phyloP scores from a whole-genome alignment of 2,888 invertebrate genomes.

The Sepioteuthis lessoniana region DNA sequence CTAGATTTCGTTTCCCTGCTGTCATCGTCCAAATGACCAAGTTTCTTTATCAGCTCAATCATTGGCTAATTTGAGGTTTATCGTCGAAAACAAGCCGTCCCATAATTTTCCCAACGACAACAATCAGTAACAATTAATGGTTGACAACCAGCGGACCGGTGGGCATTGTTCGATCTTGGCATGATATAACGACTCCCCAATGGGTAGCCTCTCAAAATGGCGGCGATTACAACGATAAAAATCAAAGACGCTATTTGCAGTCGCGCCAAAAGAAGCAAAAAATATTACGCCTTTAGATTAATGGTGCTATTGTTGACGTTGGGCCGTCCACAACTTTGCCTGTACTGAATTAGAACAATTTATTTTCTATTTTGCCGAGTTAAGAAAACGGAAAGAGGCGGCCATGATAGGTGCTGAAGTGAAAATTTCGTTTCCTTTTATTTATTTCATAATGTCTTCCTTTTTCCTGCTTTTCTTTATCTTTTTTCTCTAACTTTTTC shows the following conservation, averaged over 20 bases:
- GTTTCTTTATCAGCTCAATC: not conserved
- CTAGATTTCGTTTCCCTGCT: not conserved
- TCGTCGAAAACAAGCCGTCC: slow-evolving; percentile 12
- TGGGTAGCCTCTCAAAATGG: not conserved
- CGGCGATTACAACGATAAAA: not conserved
- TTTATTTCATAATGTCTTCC: not conserved
- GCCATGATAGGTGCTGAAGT: not conserved
- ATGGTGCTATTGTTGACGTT: not conserved
- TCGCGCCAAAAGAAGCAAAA: not conserved
- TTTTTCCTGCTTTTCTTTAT: too few relatives aligned
- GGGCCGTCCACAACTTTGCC: not conserved
- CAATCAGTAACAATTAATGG: not conserved
- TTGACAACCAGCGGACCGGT: not conserved
- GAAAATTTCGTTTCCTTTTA: not conserved
- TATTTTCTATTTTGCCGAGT: not conserved
- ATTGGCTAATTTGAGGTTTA: not conserved
- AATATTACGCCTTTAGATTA: not conserved
- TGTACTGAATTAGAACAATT: not conserved
- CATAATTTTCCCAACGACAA: not conserved
- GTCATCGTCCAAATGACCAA: not conserved
- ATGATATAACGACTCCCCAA: not conserved
- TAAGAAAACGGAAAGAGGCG: not conserved
- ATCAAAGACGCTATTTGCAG: not conserved
- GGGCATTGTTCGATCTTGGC: slow-evolving; percentile 18
- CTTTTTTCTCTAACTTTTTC: too few relatives aligned